Conservation (phyloP, 30 jellyfish, hydroid and myxozoan genomes). For the Pelagia noctiluca region DNA sequence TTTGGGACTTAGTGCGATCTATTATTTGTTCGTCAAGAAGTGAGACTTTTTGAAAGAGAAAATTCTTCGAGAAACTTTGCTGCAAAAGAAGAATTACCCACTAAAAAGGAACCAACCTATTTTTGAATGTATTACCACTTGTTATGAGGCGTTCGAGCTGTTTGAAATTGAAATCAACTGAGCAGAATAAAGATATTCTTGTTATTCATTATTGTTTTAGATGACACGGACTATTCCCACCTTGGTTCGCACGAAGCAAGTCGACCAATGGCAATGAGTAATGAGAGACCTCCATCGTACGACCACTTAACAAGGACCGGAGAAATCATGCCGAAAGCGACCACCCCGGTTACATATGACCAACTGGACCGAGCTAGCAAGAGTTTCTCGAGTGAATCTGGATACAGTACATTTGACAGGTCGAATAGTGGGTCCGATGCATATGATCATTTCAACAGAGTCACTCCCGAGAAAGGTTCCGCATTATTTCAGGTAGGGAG, state of each 20-base stretch:
- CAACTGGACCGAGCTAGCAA: slow-evolving; percentile 76
- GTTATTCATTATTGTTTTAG: no score
- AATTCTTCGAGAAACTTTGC: no score
- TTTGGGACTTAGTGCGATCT: no score
- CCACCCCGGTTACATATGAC: slow-evolving; percentile 65
- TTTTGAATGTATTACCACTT: no score
- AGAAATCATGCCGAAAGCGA: slow-evolving; percentile 15
- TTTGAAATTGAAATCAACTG: no score
- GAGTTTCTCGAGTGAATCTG: slow-evolving; percentile 28
- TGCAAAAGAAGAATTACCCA: no score
- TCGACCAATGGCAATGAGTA: slow-evolving; percentile 36
- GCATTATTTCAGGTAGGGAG: slow-evolving; percentile 20
- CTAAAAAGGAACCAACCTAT: no score
- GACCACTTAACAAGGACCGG: slow-evolving; percentile 69
- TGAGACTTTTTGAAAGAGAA: no score
- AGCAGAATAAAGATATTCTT: no score
- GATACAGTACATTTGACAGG: slow-evolving; percentile 45
- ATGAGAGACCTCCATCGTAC: slow-evolving; percentile 62
- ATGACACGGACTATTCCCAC: slow-evolving; percentile 28
- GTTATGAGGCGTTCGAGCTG: no score
- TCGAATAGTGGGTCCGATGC: slow-evolving; percentile 22
- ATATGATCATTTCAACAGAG: slow-evolving; percentile 62
- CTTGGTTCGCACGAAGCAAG: slow-evolving; percentile 34
- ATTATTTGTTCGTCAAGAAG: no score
- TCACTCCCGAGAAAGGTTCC: slow-evolving; percentile 40